Base-by-base conservation (phyloP, 2,888 invertebrate genomes). In the Drosophila subsilvestris region DNA sequence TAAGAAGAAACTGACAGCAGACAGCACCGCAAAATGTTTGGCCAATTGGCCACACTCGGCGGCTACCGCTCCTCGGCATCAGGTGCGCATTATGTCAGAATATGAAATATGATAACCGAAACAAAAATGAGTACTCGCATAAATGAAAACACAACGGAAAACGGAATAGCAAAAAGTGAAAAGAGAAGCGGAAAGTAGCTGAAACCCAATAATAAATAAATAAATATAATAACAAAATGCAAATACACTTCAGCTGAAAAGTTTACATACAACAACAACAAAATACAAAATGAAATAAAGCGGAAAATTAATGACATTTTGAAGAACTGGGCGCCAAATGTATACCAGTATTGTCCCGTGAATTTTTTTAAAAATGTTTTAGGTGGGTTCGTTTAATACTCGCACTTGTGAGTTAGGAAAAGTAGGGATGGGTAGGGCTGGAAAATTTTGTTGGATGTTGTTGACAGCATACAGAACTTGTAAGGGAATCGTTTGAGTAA, bases 1-100 rank as follows among this genome's bases (percentile, higher is more conserved):
- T 25, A 9, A 27, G 10, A 42, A 37, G 37, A 27, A 32, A 8
- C 10, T 9, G 63, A 45, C 32, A 50, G 10, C 10, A 12, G 63
- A 45, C 32, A 50, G 63, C 55, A 45, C 49, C 56, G 61, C 68
- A 68, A 78, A 84, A 63, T 70, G 79, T 56, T 68, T 48, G 67
- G 73, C 84, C 81, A 82, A 79, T 84, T 74, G 81, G 79, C 63
- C 76, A 60, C 56, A 61, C 71, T 54, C 58, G 29, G 29, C 9
- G 61, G 0, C 27, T 27, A 2, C 27, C 27, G 67, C 57, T 49
- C 63, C 25, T 25, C 5, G 25, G 63, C 81, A 84, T 84, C 87
- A 86, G 83, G 83, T 83, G 83, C 77, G 72, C 81, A 79, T 86
- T 84, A 86, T 84, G 84, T 79, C 87, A 77, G 59, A 74, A 70